phyloP scores from a whole-genome alignment of 2,797 vertebrate genomes.

The Natrix natrix region DNA sequence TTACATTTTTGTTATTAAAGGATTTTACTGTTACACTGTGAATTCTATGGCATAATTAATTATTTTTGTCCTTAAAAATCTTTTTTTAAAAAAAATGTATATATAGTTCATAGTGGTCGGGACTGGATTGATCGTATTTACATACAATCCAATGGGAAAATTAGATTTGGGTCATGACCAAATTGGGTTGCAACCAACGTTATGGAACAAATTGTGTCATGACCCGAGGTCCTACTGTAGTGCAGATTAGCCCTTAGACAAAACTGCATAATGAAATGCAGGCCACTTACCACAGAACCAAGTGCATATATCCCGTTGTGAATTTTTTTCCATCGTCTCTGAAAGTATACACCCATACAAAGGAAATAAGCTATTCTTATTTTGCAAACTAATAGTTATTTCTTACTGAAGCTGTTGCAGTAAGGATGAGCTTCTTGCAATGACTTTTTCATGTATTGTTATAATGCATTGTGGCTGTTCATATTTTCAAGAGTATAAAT shows the following conservation, averaged over 20 bases:
- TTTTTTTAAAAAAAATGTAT: no score
- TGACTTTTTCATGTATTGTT: not conserved
- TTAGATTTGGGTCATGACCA: no score
- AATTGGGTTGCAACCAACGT: no score
- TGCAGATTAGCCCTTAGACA: not conserved
- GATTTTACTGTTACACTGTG: no score
- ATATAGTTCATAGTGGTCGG: no score
- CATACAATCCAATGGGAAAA: no score
- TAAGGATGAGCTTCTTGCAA: not conserved
- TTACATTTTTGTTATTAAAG: no score
- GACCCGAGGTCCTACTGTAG: not conserved
- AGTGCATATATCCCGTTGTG: not conserved
- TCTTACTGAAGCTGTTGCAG: not conserved
- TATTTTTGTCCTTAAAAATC: no score
- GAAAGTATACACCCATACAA: not conserved
- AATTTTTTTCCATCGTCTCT: not conserved
- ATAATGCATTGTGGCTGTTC: not conserved
- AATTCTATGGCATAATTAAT: no score
- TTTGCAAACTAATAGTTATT: not conserved
- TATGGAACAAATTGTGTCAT: no score
- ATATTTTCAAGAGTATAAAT: not conserved
- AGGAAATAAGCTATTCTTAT: not conserved
- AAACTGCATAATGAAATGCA: not conserved
- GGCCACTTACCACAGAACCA: not conserved
- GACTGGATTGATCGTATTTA: no score